These are phyloP conservation scores for Tiliqua scincoides DNA, from an alignment of 2,113 vertebrate genomes.

Conservation along the genomic window DNA sequence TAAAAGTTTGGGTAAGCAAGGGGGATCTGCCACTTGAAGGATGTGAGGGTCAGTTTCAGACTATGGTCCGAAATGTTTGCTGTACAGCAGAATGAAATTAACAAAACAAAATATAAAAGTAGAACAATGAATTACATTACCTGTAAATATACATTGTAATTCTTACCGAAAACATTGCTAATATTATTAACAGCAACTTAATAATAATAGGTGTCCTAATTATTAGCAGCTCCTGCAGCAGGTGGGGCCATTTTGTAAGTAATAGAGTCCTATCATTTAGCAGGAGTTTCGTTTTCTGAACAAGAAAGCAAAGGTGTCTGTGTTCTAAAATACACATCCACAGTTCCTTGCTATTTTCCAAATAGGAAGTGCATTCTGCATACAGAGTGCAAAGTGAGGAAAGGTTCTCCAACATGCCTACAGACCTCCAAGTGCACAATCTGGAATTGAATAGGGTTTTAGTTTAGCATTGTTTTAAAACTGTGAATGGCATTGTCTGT, in stretches of 20 bases:
- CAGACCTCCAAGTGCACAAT: not conserved
- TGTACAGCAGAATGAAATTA: not conserved
- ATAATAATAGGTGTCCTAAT: not conserved
- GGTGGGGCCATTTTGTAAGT: not conserved
- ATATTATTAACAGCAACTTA: too few species aligned
- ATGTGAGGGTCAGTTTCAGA: too few species aligned
- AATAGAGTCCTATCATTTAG: not conserved
- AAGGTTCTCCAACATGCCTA: not conserved
- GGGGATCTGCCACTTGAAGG: too few species aligned
- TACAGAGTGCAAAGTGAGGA: not conserved
- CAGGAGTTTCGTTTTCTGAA: not conserved
- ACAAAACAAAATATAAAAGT: not conserved
- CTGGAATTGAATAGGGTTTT: not conserved
- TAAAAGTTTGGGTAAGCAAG: not conserved
- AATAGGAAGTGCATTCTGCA: too few species aligned
- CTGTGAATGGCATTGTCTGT: not conserved
- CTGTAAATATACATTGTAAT: not conserved
- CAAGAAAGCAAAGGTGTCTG: not conserved
- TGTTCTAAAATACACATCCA: not conserved
- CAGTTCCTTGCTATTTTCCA: not conserved
- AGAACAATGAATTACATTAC: not conserved
- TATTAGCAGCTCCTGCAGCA: not conserved
- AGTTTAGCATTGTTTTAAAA: not conserved
- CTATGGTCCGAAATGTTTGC: not conserved
- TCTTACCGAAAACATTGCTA: not conserved